These are phyloP conservation scores for Deroptyus accipitrinus DNA, from an alignment of 2,113 vertebrate species.

Conservation along the genomic window DNA sequence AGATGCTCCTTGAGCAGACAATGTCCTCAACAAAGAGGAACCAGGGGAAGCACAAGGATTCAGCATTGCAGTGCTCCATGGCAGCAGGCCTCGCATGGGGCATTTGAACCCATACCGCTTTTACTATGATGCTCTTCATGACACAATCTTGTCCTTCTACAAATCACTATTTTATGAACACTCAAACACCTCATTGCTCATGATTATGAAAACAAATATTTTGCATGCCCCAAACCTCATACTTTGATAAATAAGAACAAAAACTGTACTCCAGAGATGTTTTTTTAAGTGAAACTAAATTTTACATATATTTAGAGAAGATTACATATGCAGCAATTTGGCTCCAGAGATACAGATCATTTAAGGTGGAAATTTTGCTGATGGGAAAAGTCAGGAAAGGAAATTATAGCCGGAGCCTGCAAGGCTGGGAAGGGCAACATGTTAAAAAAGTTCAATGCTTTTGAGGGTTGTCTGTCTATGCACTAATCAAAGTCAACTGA, in stretches of 20 bases:
- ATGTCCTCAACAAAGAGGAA: neutral
- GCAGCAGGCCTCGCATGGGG: neutral
- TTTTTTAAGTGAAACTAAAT: neutral
- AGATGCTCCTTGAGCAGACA: neutral
- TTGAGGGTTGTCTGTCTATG: neutral
- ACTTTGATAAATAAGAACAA: neutral
- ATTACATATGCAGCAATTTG: neutral
- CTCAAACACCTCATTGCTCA: neutral
- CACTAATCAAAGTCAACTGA: neutral
- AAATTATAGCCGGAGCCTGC: neutral
- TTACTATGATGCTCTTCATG: neutral
- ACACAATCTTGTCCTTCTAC: neutral
- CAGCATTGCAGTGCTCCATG: neutral
- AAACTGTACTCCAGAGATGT: neutral
- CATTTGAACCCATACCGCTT: neutral
- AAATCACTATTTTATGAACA: neutral
- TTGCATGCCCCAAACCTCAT: neutral
- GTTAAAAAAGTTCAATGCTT: neutral
- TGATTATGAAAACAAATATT: neutral
- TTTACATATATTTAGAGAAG: neutral
- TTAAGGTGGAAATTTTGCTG: neutral
- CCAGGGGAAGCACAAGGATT: neutral
- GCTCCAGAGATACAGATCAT: neutral
- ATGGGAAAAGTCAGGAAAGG: neutral
- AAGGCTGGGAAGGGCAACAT: neutral